phyloP scores from a whole-genome alignment of 2,113 vertebrate genomes.

The Trogon surrucura region DNA sequence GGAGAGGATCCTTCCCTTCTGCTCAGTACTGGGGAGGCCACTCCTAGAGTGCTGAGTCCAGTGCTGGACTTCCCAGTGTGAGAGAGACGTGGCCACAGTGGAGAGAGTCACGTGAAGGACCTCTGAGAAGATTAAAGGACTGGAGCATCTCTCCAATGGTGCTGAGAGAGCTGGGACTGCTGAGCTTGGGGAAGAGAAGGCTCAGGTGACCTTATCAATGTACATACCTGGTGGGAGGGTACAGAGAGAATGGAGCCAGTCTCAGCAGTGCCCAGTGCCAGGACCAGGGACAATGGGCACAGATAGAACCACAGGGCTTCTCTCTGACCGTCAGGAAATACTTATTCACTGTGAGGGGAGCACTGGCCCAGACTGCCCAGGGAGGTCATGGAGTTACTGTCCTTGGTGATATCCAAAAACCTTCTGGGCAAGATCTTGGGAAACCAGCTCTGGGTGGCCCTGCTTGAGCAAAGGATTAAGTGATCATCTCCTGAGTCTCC shows the following conservation, averaged over 20 bases:
- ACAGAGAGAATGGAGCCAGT: neutral
- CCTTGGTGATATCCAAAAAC: neutral
- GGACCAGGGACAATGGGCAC: no score
- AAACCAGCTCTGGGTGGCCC: neutral
- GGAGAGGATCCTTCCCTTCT: no score
- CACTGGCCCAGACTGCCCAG: no score
- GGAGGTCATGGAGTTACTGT: neutral
- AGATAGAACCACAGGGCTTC: no score
- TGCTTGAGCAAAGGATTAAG: neutral
- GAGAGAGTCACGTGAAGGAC: neutral
- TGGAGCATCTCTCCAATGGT: neutral
- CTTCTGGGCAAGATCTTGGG: neutral
- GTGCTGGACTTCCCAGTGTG: neutral
- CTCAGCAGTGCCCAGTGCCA: neutral
- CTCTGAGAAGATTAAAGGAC: neutral
- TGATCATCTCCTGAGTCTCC: neutral
- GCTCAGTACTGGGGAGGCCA: accelerated
- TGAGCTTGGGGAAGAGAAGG: neutral
- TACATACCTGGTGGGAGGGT: neutral
- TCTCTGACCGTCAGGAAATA: no score
- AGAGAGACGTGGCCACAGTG: neutral
- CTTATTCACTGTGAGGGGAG: no score
- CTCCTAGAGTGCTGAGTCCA: neutral
- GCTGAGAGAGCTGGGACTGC: no score
- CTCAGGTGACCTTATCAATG: neutral